A percentile compares a stretch with the other conserved stretches of the same genome.
phyloP scores from a whole-genome alignment of 2,888 invertebrate genomes.

The Ormia ochracea region DNA sequence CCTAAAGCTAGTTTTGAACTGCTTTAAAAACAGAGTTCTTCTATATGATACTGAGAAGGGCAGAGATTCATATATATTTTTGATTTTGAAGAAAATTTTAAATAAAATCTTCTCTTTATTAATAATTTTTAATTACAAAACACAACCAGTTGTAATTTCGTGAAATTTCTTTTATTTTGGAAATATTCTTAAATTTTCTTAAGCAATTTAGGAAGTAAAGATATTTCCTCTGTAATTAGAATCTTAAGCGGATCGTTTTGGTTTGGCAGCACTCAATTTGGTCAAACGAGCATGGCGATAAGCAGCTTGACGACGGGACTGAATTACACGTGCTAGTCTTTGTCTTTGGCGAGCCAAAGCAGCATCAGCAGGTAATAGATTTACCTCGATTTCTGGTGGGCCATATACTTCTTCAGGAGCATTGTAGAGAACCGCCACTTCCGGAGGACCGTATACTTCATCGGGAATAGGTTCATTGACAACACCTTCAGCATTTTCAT shows the following conservation, averaged over 20 bases:
- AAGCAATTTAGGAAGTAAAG: constrained; percentile 12
- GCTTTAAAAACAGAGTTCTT: no score
- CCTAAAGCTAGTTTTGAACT: no score
- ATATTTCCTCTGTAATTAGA: constrained; percentile 32
- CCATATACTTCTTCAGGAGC: constrained; percentile 71
- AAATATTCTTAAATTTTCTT: constrained; percentile 27
- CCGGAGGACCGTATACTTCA: constrained; percentile 71
- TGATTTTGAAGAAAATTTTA: no score
- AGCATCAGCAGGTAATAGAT: constrained; percentile 42
- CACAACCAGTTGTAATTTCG: neutral
- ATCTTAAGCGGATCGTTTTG: constrained; percentile 43
- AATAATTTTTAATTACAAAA: neutral
- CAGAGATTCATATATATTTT: no score
- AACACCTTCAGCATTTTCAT: constrained; percentile 39
- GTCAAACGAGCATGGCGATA: constrained; percentile 64
- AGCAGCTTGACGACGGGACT: constrained; percentile 65
- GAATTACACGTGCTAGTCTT: constrained; percentile 67
- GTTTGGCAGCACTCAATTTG: constrained; percentile 42
- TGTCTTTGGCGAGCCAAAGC: constrained; percentile 61
- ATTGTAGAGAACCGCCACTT: constrained; percentile 65
- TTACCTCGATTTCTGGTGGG: constrained; percentile 66
- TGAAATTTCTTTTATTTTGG: neutral
- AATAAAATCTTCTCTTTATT: no score
- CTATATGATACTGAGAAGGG: no score
- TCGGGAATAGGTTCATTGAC: constrained; percentile 67